Base-by-base conservation (phyloP, 2,888 invertebrate species). In the Phyllotreta cruciferae region DNA sequence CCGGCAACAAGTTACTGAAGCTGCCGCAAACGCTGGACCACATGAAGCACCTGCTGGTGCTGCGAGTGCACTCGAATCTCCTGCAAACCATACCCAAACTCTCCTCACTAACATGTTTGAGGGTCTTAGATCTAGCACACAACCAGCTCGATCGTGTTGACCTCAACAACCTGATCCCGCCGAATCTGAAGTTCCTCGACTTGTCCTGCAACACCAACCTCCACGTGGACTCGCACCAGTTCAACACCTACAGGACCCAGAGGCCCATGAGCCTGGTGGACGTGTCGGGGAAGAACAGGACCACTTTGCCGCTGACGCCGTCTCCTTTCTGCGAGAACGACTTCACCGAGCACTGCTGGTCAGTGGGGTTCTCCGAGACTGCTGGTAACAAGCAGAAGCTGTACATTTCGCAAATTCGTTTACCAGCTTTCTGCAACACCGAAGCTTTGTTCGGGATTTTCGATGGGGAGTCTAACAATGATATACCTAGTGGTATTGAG, bases 381-480 rank as follows among this genome's bases (percentile, higher is more conserved):
- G 88, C 93, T 0, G 93, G 93, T 37, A 87, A 85, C 68, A 85
- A 86, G 57, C 85, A 90, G 68, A 88, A 90, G 73, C 79, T 93
- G n/a, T 88, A 89, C 75, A 88, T 93, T 60, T 87, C 90, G 0
- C 93, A 93, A 81, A 85, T 93, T 53, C 85, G 93, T 57, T 83
- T 92, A 64, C 90, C 91, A 9, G 86, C 89, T 1, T 92, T 92
- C 79, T 92, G 91, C 77, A 91, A 91, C 72, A 87, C 87, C 47
- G 93, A 93, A 82, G 92, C 91, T 0, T 83, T 94, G 0, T 91
- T 93, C 75, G 93, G 93, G 14, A 87, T 94, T 72, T 93, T 94
- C 73, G 93, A 93, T 74, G 91, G 91, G 1, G 90, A 89, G 77
- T 86, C 86, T n/a, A 86, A 86, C 24, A 87, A 85, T 52, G 88